Conservation (phyloP, 1,140 invertebrate species). For the Drosophila nebulosa region DNA sequence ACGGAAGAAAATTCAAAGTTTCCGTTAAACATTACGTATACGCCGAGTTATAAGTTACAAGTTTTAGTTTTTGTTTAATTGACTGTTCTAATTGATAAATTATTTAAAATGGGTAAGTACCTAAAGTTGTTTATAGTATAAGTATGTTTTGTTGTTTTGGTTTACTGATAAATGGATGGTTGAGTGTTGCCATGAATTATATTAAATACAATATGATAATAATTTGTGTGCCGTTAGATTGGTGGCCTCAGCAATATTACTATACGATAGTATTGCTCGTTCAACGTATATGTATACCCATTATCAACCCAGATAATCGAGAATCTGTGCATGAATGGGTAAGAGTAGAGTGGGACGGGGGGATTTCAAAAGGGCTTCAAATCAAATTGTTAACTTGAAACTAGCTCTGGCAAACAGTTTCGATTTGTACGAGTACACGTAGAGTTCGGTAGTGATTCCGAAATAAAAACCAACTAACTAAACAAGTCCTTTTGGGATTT, state of each 20-base stretch:
- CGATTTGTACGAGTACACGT: not conserved
- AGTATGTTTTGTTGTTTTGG: not conserved
- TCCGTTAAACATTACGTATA: not conserved
- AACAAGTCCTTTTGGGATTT: not conserved
- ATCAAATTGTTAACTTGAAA: not conserved
- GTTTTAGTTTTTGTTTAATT: constrained; percentile 14
- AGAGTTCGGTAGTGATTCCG: not conserved
- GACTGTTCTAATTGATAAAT: constrained; percentile 39
- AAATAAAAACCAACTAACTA: not conserved
- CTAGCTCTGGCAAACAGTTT: constrained; percentile 4
- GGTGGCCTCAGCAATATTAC: not conserved
- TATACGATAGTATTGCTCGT: not conserved
- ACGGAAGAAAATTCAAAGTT: not conserved
- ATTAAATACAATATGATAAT: constrained; percentile 38
- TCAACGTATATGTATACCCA: not conserved
- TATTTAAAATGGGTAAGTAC: constrained; percentile 62
- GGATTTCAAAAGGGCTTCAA: not conserved
- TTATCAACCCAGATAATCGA: constrained; percentile 21
- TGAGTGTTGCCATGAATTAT: constrained; percentile 35
- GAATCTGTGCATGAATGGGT: not conserved
- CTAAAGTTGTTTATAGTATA: constrained; percentile 3
- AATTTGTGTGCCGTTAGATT: constrained; percentile 9
- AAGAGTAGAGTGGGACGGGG: not conserved
- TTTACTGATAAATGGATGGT: constrained; percentile 26
- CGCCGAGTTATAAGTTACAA: not conserved